Evolutionary conservation across 2,113 vertebrate genomes (phyloP), one percentile per base, ranked within the genome.

Genomic region (Microcebus griseorufus): DNA sequence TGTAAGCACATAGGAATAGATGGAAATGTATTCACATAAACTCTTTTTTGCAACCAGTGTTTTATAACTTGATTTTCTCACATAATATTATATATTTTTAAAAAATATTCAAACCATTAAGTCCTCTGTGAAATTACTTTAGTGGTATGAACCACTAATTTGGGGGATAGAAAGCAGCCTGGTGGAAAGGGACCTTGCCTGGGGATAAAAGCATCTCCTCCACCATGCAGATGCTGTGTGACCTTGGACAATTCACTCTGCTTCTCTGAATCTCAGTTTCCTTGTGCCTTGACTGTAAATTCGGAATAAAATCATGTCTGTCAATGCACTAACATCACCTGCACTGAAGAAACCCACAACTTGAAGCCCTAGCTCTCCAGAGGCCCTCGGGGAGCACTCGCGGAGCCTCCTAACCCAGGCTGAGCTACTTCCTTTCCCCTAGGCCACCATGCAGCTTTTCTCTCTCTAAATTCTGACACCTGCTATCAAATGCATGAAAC

Each of bases 1-100:
- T 82, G 75, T 13, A 93, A 93, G 86, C 45, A 75, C 10, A 48
- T 18, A 85, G 65, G 86, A 95, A 93, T 90, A n/a, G 37, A 86
- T 23, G 20, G 27, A 95, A 82, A 83, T 37, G 9, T 14, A 82
- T 78, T 90, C 85, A 95, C 3, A n/a, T 45, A 88, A 88, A 62
- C 34, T 25, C 42, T 90, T 81, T 82, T 81, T 82, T 90, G 27
- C 90, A 75, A 13, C 51, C 62, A 62, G 29, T 60, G 34, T 53
- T 90, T 90, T 62, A 4, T 42, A 76, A 65, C 45, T 42, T 64
- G 48, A n/a, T 72, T 83, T 88, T 93, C 51, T 58, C 65, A 72
- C 17, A 58, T 78, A 65, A 69, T 51, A n/a, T 67, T 81, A 60
- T 22, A 58, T 32, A 67, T 70, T 89, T 82, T 60, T 34, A 1